Percentiles rank a stretch among this genome's conserved stretches.
Evolutionary conservation across 2,797 vertebrate genomes (phyloP).

Genomic region (Alosa sapidissima): DNA sequence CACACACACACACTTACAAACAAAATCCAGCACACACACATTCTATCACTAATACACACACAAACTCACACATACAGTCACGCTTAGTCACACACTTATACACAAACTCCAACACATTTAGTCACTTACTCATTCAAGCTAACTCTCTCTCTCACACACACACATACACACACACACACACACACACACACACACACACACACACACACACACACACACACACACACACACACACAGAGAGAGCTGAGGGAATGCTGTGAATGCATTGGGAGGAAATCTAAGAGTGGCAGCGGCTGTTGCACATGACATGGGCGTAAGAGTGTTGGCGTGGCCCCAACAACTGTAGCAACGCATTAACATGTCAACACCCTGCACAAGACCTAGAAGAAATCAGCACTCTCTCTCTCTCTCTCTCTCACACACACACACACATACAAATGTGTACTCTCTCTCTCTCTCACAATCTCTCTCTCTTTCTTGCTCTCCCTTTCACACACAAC

Average conservation of each 20-base stretch:
- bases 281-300: neutral
- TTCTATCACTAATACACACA: neutral
- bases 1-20: neutral
- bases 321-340: slow-evolving; percentile 29
- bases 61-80: neutral
- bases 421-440: too few relatives aligned
- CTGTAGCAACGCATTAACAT: slow-evolving; percentile 49
- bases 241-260: slow-evolving; percentile 7
- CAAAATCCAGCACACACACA: neutral
- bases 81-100: neutral
- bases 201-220: too few relatives aligned
- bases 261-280: neutral
- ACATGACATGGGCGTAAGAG: neutral
- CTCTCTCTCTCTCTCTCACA: neutral
- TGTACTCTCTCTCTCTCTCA: too few relatives aligned
- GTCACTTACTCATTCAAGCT: neutral
- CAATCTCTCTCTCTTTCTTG: too few relatives aligned
- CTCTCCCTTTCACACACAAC: neutral
- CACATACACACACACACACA: too few relatives aligned
- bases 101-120: neutral
- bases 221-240: neutral
- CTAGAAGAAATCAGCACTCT: neutral
- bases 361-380: slow-evolving; percentile 33
- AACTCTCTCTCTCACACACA: neutral
- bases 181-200: neutral